Evolutionary conservation across 2,113 vertebrate species (phyloP), one percentile per base, ranked within the genome.

Genomic region (Puntigrus tetrazona): DNA sequence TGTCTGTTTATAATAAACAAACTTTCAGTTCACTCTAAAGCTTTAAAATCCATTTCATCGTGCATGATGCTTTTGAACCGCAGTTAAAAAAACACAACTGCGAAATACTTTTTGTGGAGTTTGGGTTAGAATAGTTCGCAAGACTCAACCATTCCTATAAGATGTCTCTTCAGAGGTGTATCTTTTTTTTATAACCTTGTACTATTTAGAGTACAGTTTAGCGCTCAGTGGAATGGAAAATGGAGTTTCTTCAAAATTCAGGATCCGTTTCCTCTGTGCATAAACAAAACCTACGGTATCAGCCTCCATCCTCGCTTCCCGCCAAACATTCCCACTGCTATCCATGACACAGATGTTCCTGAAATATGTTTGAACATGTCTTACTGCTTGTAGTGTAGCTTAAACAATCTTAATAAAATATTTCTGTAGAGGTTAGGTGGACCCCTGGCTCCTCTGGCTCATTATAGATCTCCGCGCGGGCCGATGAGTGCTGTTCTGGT

Each of bases 381-480:
- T 86, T 83, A 92, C 86, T 57, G 84, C 89, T 74, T 87, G 84
- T 84, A 88, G 89, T 89, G 88, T 93, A 75, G 92, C 90, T 93
- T 93, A 94, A 94, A 93, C 90, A 91, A 89, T 89, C 91, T 91
- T 92, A 90, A 93, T 94, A 92, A 95, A 94, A 94, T 92, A 94
- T 94, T 94, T 93, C 91, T 89, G 91, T 84, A 89, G 89, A 89
- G 90, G 90, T 87, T 84, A 18, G 88, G 90, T 85, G 65, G 47
- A 61, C 88, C 89, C 85, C 81, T 83, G 87, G 87, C 92, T 92
- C 82, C 90, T 91, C 86, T 86, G 57, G 86, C 94, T 93, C 93
- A 93, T 93, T 94, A 94, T 89, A 91, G 93, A 92, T 93, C 92
- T 94, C 92, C 83, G 89, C 86, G 91, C 91, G 89, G 91, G 87